Evolutionary conservation across 2,888 invertebrate species (phyloP).

Genomic region (Argyra leucocephala): DNA sequence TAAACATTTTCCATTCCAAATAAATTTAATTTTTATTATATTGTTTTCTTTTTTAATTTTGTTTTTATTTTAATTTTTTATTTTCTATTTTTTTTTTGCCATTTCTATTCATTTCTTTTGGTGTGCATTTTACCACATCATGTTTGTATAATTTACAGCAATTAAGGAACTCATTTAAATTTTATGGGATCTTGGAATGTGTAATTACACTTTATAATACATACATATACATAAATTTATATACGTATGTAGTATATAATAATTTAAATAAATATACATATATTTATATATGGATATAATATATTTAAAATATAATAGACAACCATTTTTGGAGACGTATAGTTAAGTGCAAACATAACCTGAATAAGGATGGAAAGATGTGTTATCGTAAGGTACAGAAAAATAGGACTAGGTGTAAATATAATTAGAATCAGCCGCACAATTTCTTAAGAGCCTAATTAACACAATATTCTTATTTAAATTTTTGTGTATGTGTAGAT

Average conservation of each 20-base stretch:
- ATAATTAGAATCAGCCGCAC: background rate
- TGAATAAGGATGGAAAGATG: no score
- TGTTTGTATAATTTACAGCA: slow-evolving; percentile 6
- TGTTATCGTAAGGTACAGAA: no score
- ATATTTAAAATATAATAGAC: no score
- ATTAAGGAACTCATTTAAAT: slow-evolving; percentile 6
- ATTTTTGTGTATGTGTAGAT: background rate
- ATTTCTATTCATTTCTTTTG: background rate
- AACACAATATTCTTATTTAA: background rate
- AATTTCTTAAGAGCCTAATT: slow-evolving; percentile 1
- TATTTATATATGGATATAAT: background rate
- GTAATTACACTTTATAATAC: background rate
- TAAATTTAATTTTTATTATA: no score
- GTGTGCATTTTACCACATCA: slow-evolving; percentile 6
- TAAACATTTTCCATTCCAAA: no score
- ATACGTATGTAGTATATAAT: background rate
- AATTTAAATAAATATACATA: background rate
- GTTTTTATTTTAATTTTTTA: no score
- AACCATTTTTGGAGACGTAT: no score
- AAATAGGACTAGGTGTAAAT: background rate
- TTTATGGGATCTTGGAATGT: slow-evolving; percentile 3
- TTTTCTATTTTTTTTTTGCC: no score
- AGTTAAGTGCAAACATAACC: no score
- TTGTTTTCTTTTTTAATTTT: no score
- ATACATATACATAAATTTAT: background rate